Base-by-base conservation (phyloP, 2,113 vertebrate genomes). In the Melanocharis versteri region DNA sequence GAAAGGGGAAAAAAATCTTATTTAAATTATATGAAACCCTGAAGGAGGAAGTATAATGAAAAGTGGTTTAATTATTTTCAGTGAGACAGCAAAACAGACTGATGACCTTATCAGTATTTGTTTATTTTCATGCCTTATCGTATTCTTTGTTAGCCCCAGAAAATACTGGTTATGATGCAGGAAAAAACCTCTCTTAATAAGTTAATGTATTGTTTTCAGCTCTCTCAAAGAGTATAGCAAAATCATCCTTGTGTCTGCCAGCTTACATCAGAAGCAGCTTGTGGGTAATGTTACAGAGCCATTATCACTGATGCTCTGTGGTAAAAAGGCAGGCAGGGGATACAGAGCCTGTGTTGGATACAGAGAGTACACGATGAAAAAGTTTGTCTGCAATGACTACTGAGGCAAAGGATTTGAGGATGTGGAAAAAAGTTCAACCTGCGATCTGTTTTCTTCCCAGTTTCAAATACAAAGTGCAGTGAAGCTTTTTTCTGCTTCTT, bases 41-140 rank as follows among this genome's bases (percentile, higher is more conserved):
- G 30, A 90, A 94, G 72, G 85, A 60, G 13, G 50, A 91, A 69
- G 17, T 85, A 51, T 94, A 95, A 83, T 93, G 48, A 68, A 50
- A 91, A 76, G 60, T 65, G 28, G 27, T 47, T 71, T 88, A 87
- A 90, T 95, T 83, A 79, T 94, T 91, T 93, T 78, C 33, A 83
- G 45, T 84, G 70, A 94, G 80, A 82, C 53, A 93, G 83, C 80
- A 96, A 82, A 90, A 75, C 50, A 75, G 75, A 93, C 77, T 68
- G 79, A 48, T 81, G 62, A 5, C 40, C 93, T 95, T 78, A 75
- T 66, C 68, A 78, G 33, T 53, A 78, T 83, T 51, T 83, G 70
- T 66, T 66, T 78, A 21, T 91, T 95, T 81, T 95, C 57, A 81
- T 92, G 40, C 64, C 22, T 35, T 61, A 48, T 42, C 57, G 13